Evolutionary conservation across 2,888 invertebrate genomes (phyloP).

Genomic region (Agrotis puta): DNA sequence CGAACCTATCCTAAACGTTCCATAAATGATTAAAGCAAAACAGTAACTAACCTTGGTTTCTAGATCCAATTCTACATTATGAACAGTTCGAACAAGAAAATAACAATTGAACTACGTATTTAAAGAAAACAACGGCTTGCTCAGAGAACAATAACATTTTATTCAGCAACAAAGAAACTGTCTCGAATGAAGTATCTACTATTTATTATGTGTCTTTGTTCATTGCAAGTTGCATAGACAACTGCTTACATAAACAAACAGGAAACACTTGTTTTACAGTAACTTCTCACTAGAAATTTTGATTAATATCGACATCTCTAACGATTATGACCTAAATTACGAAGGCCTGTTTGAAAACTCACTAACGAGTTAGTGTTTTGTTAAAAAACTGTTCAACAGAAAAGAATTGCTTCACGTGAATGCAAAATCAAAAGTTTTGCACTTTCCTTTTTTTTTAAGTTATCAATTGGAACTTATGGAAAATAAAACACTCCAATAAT

Average conservation of each 20-base stretch:
- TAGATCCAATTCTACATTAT: constrained; percentile 31
- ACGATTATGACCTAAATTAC: constrained; percentile 24
- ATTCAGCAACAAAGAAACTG: constrained; percentile 73
- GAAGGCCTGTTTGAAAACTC: constrained; percentile 1
- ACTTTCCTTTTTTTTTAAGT: no score
- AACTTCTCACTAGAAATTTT: constrained; percentile 47
- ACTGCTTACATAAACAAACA: constrained; percentile 67
- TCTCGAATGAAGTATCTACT: constrained; percentile 67
- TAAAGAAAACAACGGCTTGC: constrained; percentile 52
- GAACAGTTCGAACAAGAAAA: constrained; percentile 48
- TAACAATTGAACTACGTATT: constrained; percentile 54
- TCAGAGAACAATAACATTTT: constrained; percentile 69
- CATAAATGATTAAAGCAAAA: constrained; percentile 35
- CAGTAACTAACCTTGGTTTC: constrained; percentile 35
- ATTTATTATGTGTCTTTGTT: constrained; percentile 72
- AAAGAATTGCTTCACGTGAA: neutral
- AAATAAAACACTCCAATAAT: neutral
- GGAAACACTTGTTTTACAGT: constrained; percentile 68
- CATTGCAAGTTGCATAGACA: constrained; percentile 63
- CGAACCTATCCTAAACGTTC: constrained; percentile 9
- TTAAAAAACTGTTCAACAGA: neutral
- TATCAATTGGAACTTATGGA: neutral
- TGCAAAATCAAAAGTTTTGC: neutral
- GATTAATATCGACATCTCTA: constrained; percentile 55
- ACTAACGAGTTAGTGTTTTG: neutral